These are phyloP conservation scores for Eulemur rufifrons DNA, from an alignment of 2,113 vertebrate species.

Conservation along the genomic window DNA sequence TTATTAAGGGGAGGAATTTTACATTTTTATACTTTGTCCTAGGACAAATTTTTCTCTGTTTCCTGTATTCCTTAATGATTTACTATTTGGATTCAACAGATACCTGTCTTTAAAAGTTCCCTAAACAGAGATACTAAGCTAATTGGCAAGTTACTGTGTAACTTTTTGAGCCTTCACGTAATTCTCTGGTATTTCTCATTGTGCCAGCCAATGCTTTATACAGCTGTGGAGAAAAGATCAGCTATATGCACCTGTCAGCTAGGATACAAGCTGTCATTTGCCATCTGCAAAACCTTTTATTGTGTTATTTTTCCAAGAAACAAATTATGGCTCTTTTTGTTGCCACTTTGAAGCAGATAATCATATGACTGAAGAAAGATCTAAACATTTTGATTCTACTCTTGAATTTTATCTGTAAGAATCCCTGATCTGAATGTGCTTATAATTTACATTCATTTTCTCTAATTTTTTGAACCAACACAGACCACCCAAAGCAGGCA, in stretches of 20 bases:
- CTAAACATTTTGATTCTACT: constrained; percentile 45
- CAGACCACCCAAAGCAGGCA: not conserved
- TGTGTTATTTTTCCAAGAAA: not conserved
- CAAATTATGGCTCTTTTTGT: not conserved
- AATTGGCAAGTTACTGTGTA: not conserved
- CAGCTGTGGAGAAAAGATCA: not conserved
- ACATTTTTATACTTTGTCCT: not conserved
- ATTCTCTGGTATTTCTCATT: not conserved
- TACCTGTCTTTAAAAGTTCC: not conserved
- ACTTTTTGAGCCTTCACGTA: not conserved
- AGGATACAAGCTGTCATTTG: not conserved
- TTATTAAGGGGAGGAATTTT: not conserved
- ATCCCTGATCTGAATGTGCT: not conserved
- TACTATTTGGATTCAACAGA: constrained; percentile 28
- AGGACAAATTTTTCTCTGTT: not conserved
- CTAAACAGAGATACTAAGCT: constrained; percentile 1
- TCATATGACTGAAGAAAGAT: not conserved
- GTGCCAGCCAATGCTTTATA: not conserved
- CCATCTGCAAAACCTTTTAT: not conserved
- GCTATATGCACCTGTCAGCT: not conserved
- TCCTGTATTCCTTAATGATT: constrained; percentile 35
- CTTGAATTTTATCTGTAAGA: constrained; percentile 23
- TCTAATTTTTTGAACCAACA: not conserved
- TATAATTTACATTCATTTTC: not conserved
- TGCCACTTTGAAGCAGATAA: not conserved